Percentiles rank a stretch among this genome's conserved stretches.
Conservation (phyloP, 1,140 invertebrate species). For the Drosophila varians region DNA sequence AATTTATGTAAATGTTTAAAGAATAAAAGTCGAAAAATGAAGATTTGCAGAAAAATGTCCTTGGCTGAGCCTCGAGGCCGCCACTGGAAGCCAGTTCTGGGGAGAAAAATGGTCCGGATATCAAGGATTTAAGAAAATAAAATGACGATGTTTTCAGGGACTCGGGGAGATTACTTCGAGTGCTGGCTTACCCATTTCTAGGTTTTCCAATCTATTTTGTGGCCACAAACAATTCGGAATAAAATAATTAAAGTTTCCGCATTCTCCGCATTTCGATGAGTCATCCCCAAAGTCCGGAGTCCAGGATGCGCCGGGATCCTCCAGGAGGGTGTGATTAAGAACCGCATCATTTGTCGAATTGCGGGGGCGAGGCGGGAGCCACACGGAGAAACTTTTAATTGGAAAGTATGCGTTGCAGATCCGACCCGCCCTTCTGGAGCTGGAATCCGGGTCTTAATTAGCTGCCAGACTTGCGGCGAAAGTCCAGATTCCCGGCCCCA, state of each 20-base stretch:
- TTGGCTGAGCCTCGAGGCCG: no score
- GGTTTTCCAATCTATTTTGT: background rate
- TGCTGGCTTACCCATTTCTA: no score
- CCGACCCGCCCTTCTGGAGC: background rate
- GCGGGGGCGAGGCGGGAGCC: background rate
- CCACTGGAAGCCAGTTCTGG: no score
- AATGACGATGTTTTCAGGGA: no score
- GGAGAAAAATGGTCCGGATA: no score
- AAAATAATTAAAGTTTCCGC: constrained; percentile 6
- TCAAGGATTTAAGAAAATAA: no score
- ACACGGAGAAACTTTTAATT: constrained; percentile 58
- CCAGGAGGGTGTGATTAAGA: constrained; percentile 30
- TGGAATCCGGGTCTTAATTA: constrained; percentile 23
- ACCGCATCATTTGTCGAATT: constrained; percentile 51
- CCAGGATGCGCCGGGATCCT: background rate
- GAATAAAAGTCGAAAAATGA: constrained; percentile 44
- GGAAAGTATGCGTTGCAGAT: constrained; percentile 51
- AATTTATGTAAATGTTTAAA: constrained; percentile 50
- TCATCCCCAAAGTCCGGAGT: constrained; percentile 6
- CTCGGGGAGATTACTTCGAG: no score
- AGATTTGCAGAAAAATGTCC: no score
- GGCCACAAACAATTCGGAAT: background rate
- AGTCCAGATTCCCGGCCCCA: background rate
- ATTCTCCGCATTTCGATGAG: constrained; percentile 23
- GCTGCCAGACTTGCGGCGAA: background rate